These are phyloP conservation scores for Drepanosiphum platanoidis DNA, from an alignment of 2,888 invertebrate species.

Conservation along the genomic window DNA sequence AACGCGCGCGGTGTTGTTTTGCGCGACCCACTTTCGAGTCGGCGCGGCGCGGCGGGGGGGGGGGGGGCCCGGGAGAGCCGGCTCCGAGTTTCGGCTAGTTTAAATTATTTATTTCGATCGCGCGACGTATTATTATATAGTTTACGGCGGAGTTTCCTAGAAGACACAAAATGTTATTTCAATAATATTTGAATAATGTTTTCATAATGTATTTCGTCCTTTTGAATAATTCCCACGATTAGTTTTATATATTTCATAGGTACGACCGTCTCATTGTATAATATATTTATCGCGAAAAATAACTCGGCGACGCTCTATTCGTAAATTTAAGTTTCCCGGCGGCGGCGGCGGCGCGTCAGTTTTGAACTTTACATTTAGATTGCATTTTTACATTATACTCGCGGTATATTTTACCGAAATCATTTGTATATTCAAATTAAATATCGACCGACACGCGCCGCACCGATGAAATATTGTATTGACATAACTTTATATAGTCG, in stretches of 20 bases:
- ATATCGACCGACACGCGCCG: neutral
- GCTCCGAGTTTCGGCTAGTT: too few species aligned
- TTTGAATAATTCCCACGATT: neutral
- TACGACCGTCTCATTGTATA: neutral
- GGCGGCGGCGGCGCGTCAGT: neutral
- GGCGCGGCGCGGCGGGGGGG: too few species aligned
- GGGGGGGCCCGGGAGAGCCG: too few species aligned
- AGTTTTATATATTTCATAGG: conserved; percentile 9
- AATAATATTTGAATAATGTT: neutral
- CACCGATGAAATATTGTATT: neutral
- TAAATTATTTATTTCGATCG: neutral
- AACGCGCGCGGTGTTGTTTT: too few species aligned
- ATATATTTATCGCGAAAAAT: conserved; percentile 12
- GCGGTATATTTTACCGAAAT: neutral
- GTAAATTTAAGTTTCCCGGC: conserved; percentile 4
- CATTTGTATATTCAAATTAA: conserved; percentile 16
- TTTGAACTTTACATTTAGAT: conserved; percentile 36
- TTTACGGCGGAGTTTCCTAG: neutral
- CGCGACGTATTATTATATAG: neutral
- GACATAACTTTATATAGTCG: neutral
- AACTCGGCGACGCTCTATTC: neutral
- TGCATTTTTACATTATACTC: neutral
- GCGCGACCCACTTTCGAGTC: too few species aligned
- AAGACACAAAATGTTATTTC: neutral
- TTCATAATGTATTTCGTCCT: neutral